Conservation (phyloP, 2,888 invertebrate species). For the Temnothorax unifasciatus region DNA sequence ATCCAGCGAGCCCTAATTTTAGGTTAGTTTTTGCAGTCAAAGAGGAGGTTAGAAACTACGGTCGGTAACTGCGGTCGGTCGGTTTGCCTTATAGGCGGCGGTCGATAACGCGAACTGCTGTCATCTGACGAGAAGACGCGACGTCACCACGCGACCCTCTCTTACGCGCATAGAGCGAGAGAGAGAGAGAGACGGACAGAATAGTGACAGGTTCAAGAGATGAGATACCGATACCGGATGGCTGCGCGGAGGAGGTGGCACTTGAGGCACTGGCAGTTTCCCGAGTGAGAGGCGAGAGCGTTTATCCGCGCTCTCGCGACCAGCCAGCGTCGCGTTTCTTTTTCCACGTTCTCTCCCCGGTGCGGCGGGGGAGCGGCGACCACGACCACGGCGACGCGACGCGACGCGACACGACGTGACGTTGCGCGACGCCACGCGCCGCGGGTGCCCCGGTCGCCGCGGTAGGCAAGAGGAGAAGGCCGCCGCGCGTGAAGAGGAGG, state of each 20-base stretch:
- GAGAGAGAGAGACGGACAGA: conserved; percentile 56
- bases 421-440: conserved; percentile 34
- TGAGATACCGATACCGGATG: conserved; percentile 74
- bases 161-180: not conserved
- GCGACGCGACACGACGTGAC: conserved; percentile 8
- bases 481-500: not conserved
- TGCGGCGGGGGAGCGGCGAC: conserved; percentile 42
- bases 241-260: conserved; percentile 69
- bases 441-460: conserved; percentile 39
- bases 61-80: not conserved
- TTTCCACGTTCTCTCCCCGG: conserved; percentile 15
- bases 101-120: conserved; percentile 40
- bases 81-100: not conserved
- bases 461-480: not conserved
- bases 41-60: not conserved
- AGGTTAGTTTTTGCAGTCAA: too few relatives aligned
- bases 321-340: conserved; percentile 4
- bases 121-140: conserved; percentile 48
- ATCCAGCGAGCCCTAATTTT: too few relatives aligned
- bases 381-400: conserved; percentile 47
- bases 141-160: conserved; percentile 72
- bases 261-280: conserved; percentile 69
- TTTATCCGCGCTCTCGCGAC: conserved; percentile 50
- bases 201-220: conserved; percentile 73
- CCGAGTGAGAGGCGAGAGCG: conserved; percentile 64